phyloP scores from a whole-genome alignment of 2,113 vertebrate species.

The Orcinus orca region DNA sequence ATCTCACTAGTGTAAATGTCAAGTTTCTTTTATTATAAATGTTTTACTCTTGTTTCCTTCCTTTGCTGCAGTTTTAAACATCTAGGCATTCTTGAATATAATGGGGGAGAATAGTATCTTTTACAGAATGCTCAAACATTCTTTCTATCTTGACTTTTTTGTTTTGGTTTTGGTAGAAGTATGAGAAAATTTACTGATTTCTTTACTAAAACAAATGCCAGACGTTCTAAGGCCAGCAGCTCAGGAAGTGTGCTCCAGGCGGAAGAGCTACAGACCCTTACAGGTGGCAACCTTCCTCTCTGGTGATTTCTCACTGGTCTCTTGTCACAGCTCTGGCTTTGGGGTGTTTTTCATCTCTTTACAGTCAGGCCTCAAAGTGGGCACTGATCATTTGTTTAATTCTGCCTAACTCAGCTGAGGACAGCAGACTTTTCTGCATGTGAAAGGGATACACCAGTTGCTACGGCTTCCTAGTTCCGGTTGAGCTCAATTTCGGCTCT shows the following conservation, averaged over 20 bases:
- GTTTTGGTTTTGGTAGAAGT: not conserved
- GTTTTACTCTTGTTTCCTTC: not conserved
- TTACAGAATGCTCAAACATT: not conserved
- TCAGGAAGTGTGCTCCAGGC: accelerated
- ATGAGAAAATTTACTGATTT: not conserved
- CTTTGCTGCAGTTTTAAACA: not conserved
- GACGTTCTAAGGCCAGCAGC: not conserved
- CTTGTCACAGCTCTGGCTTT: not conserved
- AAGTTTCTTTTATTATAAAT: not conserved
- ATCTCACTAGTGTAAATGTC: not conserved
- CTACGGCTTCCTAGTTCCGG: accelerated
- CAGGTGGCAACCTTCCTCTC: not conserved
- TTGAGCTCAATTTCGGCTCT: not conserved
- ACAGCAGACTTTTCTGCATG: not conserved
- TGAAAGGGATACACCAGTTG: accelerated
- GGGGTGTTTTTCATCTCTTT: not conserved
- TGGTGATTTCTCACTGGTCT: not conserved
- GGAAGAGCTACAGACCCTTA: not conserved
- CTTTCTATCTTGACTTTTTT: not conserved
- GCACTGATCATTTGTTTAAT: not conserved
- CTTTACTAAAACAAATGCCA: not conserved
- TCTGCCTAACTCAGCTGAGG: not conserved
- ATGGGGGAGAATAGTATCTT: not conserved
- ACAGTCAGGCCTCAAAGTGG: not conserved
- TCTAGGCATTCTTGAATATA: not conserved